Evolutionary conservation across 2,113 vertebrate species (phyloP), one percentile per base, ranked within the genome.

Genomic region (Myotis brandtii): DNA sequence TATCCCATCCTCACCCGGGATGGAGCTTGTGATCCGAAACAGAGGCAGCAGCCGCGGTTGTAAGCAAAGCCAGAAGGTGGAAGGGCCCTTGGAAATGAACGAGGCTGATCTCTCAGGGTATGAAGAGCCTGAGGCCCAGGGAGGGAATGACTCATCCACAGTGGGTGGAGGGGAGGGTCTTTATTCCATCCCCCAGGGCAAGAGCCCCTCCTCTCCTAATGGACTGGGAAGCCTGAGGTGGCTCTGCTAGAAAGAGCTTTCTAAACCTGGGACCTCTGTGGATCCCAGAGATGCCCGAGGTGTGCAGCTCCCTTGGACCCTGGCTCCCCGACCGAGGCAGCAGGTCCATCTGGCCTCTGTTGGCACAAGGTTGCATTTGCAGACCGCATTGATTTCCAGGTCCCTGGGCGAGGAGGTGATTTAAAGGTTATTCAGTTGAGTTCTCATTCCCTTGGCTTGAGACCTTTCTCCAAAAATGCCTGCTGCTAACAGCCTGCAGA

Each of bases 381-480:
- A 86, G 69, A 32, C 56, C 64, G 25, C 66, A 34, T 37, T 86
- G 84, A 89, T 93, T 92, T 94, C 83, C 59, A 75, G 80, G 86
- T 87, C 72, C 89, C 5, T 0, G 10, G 75, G 90, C 18, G 64
- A 89, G 30, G 70, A 95, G 85, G 81, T 82, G 43, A 34, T 79
- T 37, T 73, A 95, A 92, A 97, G 88, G 67, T 95, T 89, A 87
- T 93, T 73, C 66, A 43, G 62, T 90, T 37, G 70, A 85, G 62
- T 88, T 76, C 52, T 90, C 37, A 72, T 92, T 89, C 81, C 67
- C 17, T 69, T 81, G 43, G 73, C 46, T 86, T 75, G 86, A 92
- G 73, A 70, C 59, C 40, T 95, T 96, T 77, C 91, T 96, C 54
- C 70, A 66, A 92, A 94, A 89, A 52, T 1, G 2, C 86, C 86